Base-by-base conservation (phyloP, 2,888 invertebrate species). In the Acholoe squamosa region DNA sequence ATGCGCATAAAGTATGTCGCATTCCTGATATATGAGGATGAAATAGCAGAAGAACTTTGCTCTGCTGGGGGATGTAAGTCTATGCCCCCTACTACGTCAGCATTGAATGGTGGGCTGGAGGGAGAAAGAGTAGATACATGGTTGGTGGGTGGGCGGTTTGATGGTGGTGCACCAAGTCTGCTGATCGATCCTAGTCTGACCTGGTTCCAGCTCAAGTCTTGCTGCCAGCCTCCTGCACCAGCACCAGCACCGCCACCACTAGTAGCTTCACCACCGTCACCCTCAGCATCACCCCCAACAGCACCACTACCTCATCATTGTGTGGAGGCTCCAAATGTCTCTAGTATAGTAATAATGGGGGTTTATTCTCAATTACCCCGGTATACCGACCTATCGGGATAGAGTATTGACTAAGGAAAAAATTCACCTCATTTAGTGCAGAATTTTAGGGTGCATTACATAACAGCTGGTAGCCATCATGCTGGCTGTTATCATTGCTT, bases 151-250 rank as follows among this genome's bases (percentile, higher is more conserved):
- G 3, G 61, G n/a, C 14, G 61, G 61, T 61, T 1, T 61, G 61
- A n/a, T 19, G 61, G 10, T 61, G 61, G 61, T 61, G 61, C n/a
- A 61, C 61, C 61, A 61, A n/a, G 61, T 3, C 61, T n/a, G 61
- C 61, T 71, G 71, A 71, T 71, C 71, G 71, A 71, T 71, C 71
- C 31, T 71, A 25, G 71, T 71, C 28, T 71, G 71, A 71, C 71
- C 71, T 71, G 71, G 71, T 71, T 71, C 71, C 71, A 25, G 7
- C 71, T 71, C 28, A 71, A 71, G 71, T 22, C 71, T 71, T 28
- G 25, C 71, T 71, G 71, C 71, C 71, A 71, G 71, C 71, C 61
- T n/a, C 3, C 61, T 28, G 7, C 61, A 61, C 61, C 61, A 61
- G 12, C 19, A 14, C 12, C 14, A 61, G 22, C 61, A 7, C 7